Evolutionary conservation across 2,888 invertebrate genomes (phyloP).

Genomic region (Drosophila mimica): DNA sequence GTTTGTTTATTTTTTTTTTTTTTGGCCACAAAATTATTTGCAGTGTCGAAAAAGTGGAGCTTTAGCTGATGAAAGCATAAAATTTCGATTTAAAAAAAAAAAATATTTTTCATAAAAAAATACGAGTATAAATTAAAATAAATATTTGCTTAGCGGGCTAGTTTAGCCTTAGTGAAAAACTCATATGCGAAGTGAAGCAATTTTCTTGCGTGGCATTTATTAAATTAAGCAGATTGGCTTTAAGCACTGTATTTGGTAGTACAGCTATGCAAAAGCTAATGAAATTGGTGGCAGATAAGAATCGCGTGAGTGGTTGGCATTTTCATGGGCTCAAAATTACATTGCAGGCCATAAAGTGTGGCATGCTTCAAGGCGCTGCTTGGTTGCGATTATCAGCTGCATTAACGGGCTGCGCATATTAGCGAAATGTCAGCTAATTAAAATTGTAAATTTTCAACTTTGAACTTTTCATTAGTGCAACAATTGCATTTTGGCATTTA

Average conservation of each 20-base stretch:
- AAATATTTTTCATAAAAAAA: background rate
- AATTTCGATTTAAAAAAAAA: slow-evolving; percentile 10
- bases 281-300: slow-evolving; percentile 19
- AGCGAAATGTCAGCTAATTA: slow-evolving; percentile 69
- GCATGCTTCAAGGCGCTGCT: slow-evolving; percentile 31
- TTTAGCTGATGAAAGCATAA: slow-evolving; percentile 35
- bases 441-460: slow-evolving; percentile 74
- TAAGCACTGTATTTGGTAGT: background rate
- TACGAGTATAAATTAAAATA: background rate
- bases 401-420: slow-evolving; percentile 46
- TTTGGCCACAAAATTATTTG: slow-evolving; percentile 24
- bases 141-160: background rate
- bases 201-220: background rate
- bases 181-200: background rate
- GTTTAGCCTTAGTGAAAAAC: background rate
- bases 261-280: background rate
- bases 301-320: slow-evolving; percentile 44
- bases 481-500: slow-evolving; percentile 51
- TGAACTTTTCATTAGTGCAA: slow-evolving; percentile 63
- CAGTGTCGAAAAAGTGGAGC: slow-evolving; percentile 20
- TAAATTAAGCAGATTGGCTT: background rate
- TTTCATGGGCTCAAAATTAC: slow-evolving; percentile 21
- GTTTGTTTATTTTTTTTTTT: slow-evolving; percentile 6
- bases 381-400: slow-evolving; percentile 29
- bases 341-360: slow-evolving; percentile 22